A percentile compares a stretch with the other conserved stretches of the same genome.
Evolutionary conservation across 1,140 invertebrate species (phyloP).

Genomic region (Chymomyza costata): DNA sequence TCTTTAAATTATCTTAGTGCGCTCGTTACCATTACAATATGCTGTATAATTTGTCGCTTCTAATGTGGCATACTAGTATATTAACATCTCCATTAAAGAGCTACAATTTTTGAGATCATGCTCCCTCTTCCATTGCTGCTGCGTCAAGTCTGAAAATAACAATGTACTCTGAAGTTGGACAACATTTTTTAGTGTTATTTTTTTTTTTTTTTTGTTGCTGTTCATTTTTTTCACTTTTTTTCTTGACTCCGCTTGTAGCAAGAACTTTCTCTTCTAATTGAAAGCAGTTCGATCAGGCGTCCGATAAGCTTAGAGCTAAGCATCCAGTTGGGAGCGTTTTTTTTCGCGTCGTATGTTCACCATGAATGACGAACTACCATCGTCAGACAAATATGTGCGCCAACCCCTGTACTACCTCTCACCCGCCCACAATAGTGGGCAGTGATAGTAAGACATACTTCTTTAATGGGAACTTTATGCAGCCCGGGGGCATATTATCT

Average conservation of each 20-base stretch:
- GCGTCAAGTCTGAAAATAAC: too few species aligned
- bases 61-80: constrained; percentile 13
- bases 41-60: background rate
- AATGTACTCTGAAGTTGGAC: constrained; percentile 33
- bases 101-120: constrained; percentile 58
- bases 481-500: constrained; percentile 58
- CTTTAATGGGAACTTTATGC: constrained; percentile 57
- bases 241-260: constrained; percentile 54
- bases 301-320: constrained; percentile 44
- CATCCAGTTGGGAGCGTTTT: constrained; percentile 48
- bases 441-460: constrained; percentile 40
- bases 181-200: constrained; percentile 28
- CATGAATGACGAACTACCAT: constrained; percentile 28
- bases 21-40: too few species aligned
- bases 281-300: constrained; percentile 64
- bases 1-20: too few species aligned
- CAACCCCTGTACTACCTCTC: too few species aligned
- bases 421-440: too few species aligned
- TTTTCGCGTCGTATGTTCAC: too few species aligned
- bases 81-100: constrained; percentile 52
- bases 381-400: constrained; percentile 19
- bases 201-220: constrained; percentile 22
- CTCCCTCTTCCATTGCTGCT: background rate
- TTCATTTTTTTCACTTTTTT: constrained; percentile 61
- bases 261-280: constrained; percentile 74